Evolutionary conservation across 2,888 invertebrate species (phyloP), one percentile per base, ranked within the genome.

Genomic region (Epistrophe grossulariae): DNA sequence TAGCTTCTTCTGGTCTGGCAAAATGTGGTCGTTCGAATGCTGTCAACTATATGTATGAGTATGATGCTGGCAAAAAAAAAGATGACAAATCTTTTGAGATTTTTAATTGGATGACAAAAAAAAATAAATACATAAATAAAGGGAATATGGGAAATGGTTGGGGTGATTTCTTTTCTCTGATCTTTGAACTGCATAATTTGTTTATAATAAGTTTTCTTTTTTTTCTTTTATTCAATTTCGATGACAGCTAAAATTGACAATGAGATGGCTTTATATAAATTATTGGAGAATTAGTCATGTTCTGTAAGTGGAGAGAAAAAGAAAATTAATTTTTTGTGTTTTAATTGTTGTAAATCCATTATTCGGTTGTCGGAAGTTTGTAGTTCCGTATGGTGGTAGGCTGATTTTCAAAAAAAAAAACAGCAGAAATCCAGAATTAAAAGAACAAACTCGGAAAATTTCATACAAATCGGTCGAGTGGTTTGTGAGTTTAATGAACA

Each of bases 91-190:
- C 70, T 70, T 71, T 74, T 71, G 70, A 64, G 57, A 76, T 71
- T 66, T 17, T 80, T 77, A 84, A 84, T 84, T 84, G 84, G 71
- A 80, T 66, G 76, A 66, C 80, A 84, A 57, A 38, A 13, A 40
- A 38, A 62, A 62, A 62, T 9, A 35, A 35, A 35, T 1, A 35
- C 7, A 15, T 17, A 35, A 19, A 38, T 38, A n/a, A 35, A 38
- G 9, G 15, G 11, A 60, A 40, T n/a, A n/a, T 80, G 57, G 43
- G 66, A 50, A 45, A 79, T 84, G 55, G 28, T 52, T 79, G 55
- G 70, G 55, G 73, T 83, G 83, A 73, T 78, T 78, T 83, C 68
- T 78, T 59, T 79, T 45, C 15, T 84, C 15, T 84, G 79, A 84
- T 84, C 80, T 80, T 59, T 80, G 84, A 79, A 79, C 74, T 76